Base-by-base conservation (phyloP, 2,797 vertebrate genomes). In the Ctenopoma multispine region DNA sequence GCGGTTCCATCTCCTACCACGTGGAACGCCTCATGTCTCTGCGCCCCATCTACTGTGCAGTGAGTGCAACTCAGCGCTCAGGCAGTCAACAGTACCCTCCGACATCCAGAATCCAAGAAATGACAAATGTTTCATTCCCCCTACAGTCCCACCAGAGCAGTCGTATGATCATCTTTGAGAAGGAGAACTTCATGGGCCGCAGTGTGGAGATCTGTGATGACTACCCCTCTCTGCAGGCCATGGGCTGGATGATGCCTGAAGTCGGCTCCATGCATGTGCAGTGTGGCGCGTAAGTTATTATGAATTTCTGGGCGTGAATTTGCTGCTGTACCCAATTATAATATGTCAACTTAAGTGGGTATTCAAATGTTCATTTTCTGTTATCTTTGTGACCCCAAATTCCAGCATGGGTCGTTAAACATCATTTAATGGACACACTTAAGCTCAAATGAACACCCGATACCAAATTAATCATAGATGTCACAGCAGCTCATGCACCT, bases 231-330 rank as follows among this genome's bases (percentile, higher is more conserved):
- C 94, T 95, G 87, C 94, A 94, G 93, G 94, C 85, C 79, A 95
- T 95, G 95, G 95, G 95, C 83, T 95, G 95, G 95, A 91, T 91
- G 74, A 77, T 85, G 77, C 90, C 93, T 14, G 92, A 95, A 56
- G 94, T 95, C 5, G 95, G 95, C 75, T 95, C 95, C 91, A 95
- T 95, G 95, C 94, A 94, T 1, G 93, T 95, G 86, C 94, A 95
- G 91, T 93, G 93, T 17, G 95, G 95, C 80, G 94, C 94, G 94
- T 95, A 87, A 94, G 94, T 94, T 23, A 7, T 5, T 9, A 7
- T 10, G 27, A 17, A 40, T 43, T 27, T 40, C 3, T 59, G 34
- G 18, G 8, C 51, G n/a, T n/a, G 18, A 49, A 27, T 38, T 18
- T 14, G 15, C 40, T 23, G 17, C 4, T 11, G 8, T 12, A 5